Base-by-base conservation (phyloP, 2,888 invertebrate genomes). In the Eupithecia tripunctaria region DNA sequence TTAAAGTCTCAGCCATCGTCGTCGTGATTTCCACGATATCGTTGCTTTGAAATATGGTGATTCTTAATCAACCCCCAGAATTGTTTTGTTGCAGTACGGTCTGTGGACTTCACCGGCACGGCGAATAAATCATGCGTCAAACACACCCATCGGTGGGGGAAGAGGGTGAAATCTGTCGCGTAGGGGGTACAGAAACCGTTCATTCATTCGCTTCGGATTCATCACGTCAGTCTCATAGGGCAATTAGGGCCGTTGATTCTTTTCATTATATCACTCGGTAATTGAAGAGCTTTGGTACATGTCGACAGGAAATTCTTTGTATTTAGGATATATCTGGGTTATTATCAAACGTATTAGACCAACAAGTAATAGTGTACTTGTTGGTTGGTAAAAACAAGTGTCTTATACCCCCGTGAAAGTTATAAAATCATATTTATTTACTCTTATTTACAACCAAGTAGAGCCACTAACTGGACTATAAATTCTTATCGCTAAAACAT, bases 41-140 rank as follows among this genome's bases (percentile, higher is more conserved):
- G 38, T 51, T 36, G 15, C 38, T 36, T 69, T 66, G 70, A 80
- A 82, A 81, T 80, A 79, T 79, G 79, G 78, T 71, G 74, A 71
- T 79, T 77, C 78, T 79, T 81, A 81, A 83, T 82, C 80, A 81
- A 81, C 78, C 78, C 67, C 71, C 65, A 72, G 70, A 79, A 80
- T 79, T 80, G 80, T 84, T 85, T 84, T 85, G 83, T 81, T 85
- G 82, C 83, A 82, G 79, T 82, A 77, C 75, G 76, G 81, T 77
- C 79, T 77, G 78, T 77, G 71, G 78, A 79, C 72, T 77, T 76
- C 78, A 84, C 78, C 80, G 78, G 82, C 78, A 83, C 76, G 80
- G 79, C 76, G 84, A 84, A 89, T 90, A 91, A 90, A 91, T 89
- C 89, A 89, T 86, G 87, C 87, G 87, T 89, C 88, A 89, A 89